Conservation (phyloP, 2,113 vertebrate genomes). For the Onychorhynchus coronatus region DNA sequence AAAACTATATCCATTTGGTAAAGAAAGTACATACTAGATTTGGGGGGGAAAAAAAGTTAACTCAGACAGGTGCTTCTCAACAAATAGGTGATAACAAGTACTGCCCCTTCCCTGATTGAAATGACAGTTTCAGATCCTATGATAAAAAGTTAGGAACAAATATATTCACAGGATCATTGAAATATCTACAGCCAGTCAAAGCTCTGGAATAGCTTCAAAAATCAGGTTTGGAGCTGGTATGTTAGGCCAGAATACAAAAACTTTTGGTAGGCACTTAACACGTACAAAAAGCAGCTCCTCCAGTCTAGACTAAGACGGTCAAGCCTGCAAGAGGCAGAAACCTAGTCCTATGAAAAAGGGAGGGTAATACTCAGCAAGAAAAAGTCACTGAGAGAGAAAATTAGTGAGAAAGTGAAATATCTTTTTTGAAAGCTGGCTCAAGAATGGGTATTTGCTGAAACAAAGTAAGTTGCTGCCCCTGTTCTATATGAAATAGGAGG, state of each 20-base stretch:
- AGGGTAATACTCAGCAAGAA: neutral
- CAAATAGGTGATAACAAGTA: neutral
- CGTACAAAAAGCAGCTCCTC: neutral
- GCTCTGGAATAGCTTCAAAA: neutral
- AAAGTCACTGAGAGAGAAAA: neutral
- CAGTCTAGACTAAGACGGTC: neutral
- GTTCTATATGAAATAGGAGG: neutral
- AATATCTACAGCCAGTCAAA: neutral
- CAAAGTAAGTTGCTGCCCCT: neutral
- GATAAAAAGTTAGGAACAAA: neutral
- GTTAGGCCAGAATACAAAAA: neutral
- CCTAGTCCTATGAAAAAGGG: neutral
- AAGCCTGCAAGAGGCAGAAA: neutral
- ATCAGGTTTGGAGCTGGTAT: neutral
- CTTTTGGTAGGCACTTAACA: neutral
- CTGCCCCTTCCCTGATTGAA: accelerated
- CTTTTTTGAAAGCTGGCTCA: neutral
- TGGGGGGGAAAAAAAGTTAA: neutral
- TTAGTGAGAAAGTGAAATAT: neutral
- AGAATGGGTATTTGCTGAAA: neutral
- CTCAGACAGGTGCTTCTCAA: neutral
- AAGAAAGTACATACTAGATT: neutral
- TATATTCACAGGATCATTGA: neutral
- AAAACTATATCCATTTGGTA: neutral
- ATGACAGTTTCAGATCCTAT: neutral